Evolutionary conservation across 2,888 invertebrate genomes (phyloP).

Genomic region (Diloba caeruleocephala): DNA sequence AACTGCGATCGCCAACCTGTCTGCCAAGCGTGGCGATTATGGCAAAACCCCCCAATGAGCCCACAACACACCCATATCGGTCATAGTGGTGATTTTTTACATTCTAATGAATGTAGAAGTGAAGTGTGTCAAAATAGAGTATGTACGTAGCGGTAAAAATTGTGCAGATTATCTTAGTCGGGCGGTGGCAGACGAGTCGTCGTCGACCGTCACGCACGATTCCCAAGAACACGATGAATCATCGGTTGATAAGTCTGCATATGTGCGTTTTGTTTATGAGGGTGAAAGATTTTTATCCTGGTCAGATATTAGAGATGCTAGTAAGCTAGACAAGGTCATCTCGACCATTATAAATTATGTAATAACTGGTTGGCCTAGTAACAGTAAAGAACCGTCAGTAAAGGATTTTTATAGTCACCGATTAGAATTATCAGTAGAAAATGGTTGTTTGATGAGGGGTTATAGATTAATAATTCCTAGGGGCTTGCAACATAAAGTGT

Average conservation of each 20-base stretch:
- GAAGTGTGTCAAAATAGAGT: constrained; percentile 10
- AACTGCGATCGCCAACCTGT: too few relatives aligned
- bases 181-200: background rate
- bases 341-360: background rate
- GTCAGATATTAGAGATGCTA: background rate
- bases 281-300: constrained; percentile 4
- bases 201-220: background rate
- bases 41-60: too few relatives aligned
- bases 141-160: constrained; percentile 9
- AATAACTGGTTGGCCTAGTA: constrained; percentile 3
- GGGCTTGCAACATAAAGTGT: constrained; percentile 3
- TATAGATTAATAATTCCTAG: constrained; percentile 5
- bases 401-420: constrained; percentile 6
- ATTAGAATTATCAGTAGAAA: constrained; percentile 11
- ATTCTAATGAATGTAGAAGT: too few relatives aligned
- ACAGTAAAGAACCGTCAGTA: background rate
- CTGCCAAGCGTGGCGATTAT: too few relatives aligned
- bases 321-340: background rate
- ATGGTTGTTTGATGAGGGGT: constrained; percentile 6
- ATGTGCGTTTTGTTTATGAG: constrained; percentile 12
- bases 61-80: too few relatives aligned
- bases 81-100: too few relatives aligned
- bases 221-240: constrained; percentile 4
- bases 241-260: constrained; percentile 3
- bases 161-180: constrained; percentile 11